phyloP scores from a whole-genome alignment of 2,888 invertebrate species.

The Malachius bipustulatus region DNA sequence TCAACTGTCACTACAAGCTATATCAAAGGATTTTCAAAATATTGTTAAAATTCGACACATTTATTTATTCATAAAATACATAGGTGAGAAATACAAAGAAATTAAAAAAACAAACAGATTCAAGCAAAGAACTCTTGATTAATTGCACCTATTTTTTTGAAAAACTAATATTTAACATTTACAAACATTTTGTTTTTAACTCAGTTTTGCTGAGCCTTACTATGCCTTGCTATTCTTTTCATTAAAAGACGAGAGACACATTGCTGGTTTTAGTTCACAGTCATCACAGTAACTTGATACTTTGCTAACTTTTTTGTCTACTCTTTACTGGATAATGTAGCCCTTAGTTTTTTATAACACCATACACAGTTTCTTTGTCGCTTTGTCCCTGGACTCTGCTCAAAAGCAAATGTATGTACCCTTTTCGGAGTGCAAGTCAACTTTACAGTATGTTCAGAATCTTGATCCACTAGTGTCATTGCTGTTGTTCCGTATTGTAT shows the following conservation, averaged over 20 bases:
- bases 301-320: neutral
- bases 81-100: too few relatives aligned
- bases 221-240: conserved; percentile 3
- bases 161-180: neutral
- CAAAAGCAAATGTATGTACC: conserved; percentile 3
- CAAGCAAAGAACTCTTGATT: too few relatives aligned
- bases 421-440: conserved; percentile 3
- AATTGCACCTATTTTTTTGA: too few relatives aligned
- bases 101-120: too few relatives aligned
- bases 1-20: too few relatives aligned
- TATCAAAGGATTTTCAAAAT: too few relatives aligned
- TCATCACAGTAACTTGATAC: conserved; percentile 3
- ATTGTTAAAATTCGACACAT: too few relatives aligned
- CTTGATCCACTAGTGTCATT: conserved; percentile 2
- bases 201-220: too few relatives aligned
- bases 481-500: too few relatives aligned
- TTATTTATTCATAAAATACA: too few relatives aligned
- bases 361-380: neutral
- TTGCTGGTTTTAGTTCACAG: conserved; percentile 2
- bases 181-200: neutral
- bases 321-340: conserved; percentile 2
- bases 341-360: conserved; percentile 3
- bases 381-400: conserved; percentile 1
- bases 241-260: conserved; percentile 2
- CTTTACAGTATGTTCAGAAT: conserved; percentile 1